These are phyloP conservation scores for Campoletis raptor DNA, from an alignment of 2,888 invertebrate species.

Conservation along the genomic window DNA sequence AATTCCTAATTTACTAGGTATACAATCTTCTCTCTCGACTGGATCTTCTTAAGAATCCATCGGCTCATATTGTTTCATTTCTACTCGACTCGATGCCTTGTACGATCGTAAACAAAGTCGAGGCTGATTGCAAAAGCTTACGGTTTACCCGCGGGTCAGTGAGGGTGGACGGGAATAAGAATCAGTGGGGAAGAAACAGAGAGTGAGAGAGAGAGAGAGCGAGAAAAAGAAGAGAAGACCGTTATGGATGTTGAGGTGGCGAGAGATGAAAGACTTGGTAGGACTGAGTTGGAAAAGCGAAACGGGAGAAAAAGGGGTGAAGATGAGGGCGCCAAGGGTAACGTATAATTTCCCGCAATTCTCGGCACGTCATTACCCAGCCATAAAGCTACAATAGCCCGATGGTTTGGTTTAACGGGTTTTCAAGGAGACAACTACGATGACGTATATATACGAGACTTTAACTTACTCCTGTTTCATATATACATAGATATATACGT, in stretches of 20 bases:
- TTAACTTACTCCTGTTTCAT: constrained; percentile 32
- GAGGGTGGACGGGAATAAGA: constrained; percentile 12
- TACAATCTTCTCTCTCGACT: not conserved
- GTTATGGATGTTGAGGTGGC: constrained; percentile 28
- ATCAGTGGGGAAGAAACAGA: not conserved
- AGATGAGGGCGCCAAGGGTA: constrained; percentile 59
- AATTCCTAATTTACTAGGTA: constrained; percentile 9
- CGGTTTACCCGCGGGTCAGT: constrained; percentile 23
- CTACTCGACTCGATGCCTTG: not conserved
- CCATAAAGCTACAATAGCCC: constrained; percentile 68
- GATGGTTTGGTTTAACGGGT: constrained; percentile 61
- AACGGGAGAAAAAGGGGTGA: constrained; percentile 23
- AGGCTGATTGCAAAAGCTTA: constrained; percentile 36
- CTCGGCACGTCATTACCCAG: constrained; percentile 73
- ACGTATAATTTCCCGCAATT: constrained; percentile 73
- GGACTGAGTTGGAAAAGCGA: not conserved
- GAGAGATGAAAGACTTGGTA: constrained; percentile 23
- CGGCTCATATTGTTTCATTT: constrained; percentile 15
- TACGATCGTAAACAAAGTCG: constrained; percentile 28
- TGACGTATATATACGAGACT: constrained; percentile 42
- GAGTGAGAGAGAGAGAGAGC: not conserved
- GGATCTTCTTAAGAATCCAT: constrained; percentile 17
- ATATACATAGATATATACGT: not conserved
- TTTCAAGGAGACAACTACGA: constrained; percentile 55
- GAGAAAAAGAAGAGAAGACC: constrained; percentile 11